Base-by-base conservation (phyloP, 2,113 vertebrate genomes). In the Athene cunicularia region DNA sequence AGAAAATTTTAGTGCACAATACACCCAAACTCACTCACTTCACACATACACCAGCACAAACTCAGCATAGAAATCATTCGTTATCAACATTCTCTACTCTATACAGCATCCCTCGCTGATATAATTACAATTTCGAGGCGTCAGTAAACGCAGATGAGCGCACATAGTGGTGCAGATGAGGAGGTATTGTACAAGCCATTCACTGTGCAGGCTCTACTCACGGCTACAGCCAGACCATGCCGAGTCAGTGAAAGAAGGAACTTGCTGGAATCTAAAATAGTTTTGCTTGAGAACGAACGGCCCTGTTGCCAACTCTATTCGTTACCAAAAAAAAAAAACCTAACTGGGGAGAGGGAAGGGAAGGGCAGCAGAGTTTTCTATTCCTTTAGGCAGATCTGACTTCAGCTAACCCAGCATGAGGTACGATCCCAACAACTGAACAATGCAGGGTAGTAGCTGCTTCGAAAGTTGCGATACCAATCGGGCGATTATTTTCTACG, bases 11-110 rank as follows among this genome's bases (percentile, higher is more conserved):
- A 98, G 97, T 97, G 96, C 98, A 98, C 98, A 70, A 97, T 96
- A 99, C 99, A 99, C 97, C 97, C 98, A 96, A 96, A 99, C 99
- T 99, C 99, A 99, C 98, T 98, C 99, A 99, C 98, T 99, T 98
- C 98, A 99, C 98, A 98, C 98, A 98, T 97, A 99, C 98, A 98
- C 97, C 98, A 80, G 98, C 98, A 98, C 98, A 96, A 97, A 98
- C 95, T 97, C 97, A 59, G 97, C 98, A 98, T 97, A 96, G 97
- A 98, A 98, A 97, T 95, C 98, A 98, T 95, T 97, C 98, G 68
- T 96, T 96, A 91, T 81, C 98, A 86, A 95, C 98, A 98, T 98
- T 97, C 98, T 98, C 98, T 99, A 98, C 97, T 98, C 99, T 98
- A 98, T 98, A 99, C 99, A 99, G 98, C 97, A 96, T 95, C 98